Evolutionary conservation across 2,113 vertebrate genomes (phyloP).

Genomic region (Hirundichthys speculiger): DNA sequence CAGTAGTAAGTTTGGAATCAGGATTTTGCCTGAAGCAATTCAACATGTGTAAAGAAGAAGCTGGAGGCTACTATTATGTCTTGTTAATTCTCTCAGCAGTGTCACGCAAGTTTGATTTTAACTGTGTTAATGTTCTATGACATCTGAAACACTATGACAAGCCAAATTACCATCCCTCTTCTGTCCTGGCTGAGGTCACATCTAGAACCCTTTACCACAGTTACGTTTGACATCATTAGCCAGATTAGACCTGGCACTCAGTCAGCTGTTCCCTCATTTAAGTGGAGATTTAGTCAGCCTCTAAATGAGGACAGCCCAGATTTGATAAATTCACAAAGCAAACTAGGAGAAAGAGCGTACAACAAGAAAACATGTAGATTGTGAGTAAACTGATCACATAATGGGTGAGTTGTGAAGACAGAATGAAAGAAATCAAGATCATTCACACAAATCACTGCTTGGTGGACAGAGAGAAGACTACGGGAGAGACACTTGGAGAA

Average conservation of each 20-base stretch:
- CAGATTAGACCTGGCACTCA: conserved; percentile 55
- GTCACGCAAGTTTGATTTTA: conserved; percentile 26
- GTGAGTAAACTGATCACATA: conserved; percentile 42
- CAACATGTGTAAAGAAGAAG: not conserved
- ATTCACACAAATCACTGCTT: conserved; percentile 11
- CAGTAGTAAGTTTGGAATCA: not conserved
- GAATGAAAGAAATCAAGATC: conserved; percentile 30
- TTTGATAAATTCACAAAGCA: conserved; percentile 64
- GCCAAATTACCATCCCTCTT: conserved; percentile 29
- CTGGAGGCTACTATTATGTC: not conserved
- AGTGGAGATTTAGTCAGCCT: conserved; percentile 57
- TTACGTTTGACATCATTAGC: conserved; percentile 68
- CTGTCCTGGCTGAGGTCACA: conserved; percentile 34
- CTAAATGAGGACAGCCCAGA: conserved; percentile 55
- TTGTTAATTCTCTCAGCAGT: conserved; percentile 11
- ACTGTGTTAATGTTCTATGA: conserved; percentile 10
- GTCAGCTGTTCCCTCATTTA: conserved; percentile 51
- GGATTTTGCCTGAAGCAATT: not conserved
- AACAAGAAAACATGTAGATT: conserved; percentile 46
- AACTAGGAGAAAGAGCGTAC: conserved; percentile 49
- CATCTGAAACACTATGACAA: conserved; percentile 27
- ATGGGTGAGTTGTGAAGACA: conserved; percentile 29
- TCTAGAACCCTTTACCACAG: conserved; percentile 43
- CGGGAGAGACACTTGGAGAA: conserved; percentile 20
- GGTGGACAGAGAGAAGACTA: conserved; percentile 23